These are phyloP conservation scores for Mareca strepera DNA, from an alignment of 2,797 vertebrate genomes.

Conservation along the genomic window DNA sequence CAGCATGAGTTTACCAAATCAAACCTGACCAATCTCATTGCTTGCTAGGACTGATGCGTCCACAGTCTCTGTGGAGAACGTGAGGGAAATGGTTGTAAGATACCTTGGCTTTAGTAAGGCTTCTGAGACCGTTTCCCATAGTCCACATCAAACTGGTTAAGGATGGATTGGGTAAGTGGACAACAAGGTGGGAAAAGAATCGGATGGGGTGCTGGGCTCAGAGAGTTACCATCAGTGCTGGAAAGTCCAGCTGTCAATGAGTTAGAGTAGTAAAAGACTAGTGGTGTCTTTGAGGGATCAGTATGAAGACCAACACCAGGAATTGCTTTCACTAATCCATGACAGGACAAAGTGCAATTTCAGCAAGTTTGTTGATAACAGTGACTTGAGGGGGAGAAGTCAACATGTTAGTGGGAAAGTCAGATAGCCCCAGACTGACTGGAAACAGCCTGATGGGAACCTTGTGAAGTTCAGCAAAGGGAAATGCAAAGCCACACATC, in stretches of 20 bases:
- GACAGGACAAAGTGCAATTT: background rate
- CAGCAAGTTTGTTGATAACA: background rate
- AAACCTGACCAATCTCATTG: background rate
- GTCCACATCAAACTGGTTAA: background rate
- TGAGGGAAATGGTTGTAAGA: accelerated
- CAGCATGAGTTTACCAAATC: background rate
- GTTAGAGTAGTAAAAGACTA: background rate
- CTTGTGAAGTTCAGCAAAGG: background rate
- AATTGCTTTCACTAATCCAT: background rate
- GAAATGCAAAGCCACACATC: background rate
- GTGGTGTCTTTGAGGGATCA: background rate
- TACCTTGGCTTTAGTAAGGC: background rate
- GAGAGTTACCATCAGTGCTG: background rate
- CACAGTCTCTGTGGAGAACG: background rate
- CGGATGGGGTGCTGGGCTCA: background rate
- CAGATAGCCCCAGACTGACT: background rate
- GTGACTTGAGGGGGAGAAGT: background rate
- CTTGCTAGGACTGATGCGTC: background rate
- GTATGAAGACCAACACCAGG: background rate
- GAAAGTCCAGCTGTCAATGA: background rate
- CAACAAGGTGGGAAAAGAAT: background rate
- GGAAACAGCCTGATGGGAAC: background rate
- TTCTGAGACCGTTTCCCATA: background rate
- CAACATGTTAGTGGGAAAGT: background rate
- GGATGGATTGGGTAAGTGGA: background rate